phyloP scores from a whole-genome alignment of 2,797 vertebrate species.

The Falco cherrug region DNA sequence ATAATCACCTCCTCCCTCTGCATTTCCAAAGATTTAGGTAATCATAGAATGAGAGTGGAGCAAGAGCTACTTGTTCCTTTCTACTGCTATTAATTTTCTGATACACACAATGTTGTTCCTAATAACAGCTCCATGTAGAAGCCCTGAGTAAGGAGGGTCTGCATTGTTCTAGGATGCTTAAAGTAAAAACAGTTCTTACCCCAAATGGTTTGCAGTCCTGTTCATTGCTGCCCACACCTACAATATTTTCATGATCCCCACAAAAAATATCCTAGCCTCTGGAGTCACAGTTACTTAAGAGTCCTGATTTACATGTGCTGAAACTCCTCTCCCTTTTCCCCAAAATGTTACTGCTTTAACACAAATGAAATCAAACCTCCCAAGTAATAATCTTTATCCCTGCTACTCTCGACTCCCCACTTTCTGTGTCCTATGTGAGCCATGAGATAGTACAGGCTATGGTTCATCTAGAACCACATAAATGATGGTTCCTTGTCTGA shows the following conservation, averaged over 20 bases:
- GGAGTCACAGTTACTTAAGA: not conserved
- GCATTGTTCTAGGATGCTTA: not conserved
- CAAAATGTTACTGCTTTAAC: not conserved
- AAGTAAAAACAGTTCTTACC: not conserved
- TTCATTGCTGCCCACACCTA: not conserved
- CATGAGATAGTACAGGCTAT: not conserved
- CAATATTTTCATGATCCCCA: not conserved
- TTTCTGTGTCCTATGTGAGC: not conserved
- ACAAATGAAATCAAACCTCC: not conserved
- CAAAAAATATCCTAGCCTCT: not conserved
- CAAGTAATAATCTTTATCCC: not conserved
- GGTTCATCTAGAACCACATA: not conserved
- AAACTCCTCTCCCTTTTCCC: not conserved
- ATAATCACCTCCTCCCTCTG: not conserved
- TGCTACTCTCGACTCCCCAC: not conserved
- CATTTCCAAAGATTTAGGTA: not conserved
- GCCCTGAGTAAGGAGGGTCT: not conserved
- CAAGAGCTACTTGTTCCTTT: not conserved
- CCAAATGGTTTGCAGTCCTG: not conserved
- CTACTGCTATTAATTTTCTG: not conserved
- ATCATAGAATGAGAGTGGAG: not conserved
- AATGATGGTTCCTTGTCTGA: not conserved
- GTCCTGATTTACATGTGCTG: not conserved
- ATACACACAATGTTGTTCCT: not conserved
- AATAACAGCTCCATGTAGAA: not conserved